Evolutionary conservation across 2,113 vertebrate genomes (phyloP), one percentile per base, ranked within the genome.

Genomic region (Meleagris gallopavo): DNA sequence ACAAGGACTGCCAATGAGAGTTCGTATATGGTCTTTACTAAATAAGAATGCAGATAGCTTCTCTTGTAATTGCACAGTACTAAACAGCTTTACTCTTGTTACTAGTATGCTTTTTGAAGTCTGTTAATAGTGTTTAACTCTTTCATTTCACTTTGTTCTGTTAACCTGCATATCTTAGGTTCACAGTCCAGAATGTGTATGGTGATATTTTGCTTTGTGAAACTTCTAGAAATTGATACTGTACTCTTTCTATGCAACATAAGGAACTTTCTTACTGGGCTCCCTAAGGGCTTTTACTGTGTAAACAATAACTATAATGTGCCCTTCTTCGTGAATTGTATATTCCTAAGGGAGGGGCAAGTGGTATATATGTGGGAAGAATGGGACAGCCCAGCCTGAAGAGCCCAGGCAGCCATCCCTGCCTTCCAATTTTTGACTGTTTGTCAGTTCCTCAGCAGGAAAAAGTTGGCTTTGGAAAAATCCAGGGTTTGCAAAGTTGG

Each of bases 361-460:
- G 62, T 34, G 10, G 4, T 74, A 2, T 38, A 3, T 40, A 30
- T 0, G 1, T 55, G 16, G 34, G 36, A 75, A 75, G 24, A 38
- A 72, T 15, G 36, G 22, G 22, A 2, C 25, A 29, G 25, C 27
- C 61, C 25, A 8, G 32, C 30, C 22, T n/a, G 45, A 24, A 15
- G 14, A 54, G 52, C 14, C 27, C 27, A 54, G 52, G 52, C 27
- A 54, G 52, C 27, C 27, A 20, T 40, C 36, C 19, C 15, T 13
- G 20, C 13, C 8, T 29, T 72, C 13, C 65, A 10, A 16, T 72
- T 40, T 36, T 27, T 36, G 34, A 72, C 19, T 29, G 50, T 27
- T 25, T 15, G 10, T 32, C 29, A 9, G n/a, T 45, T 66, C 4
- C 12, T 3, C 13, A 46, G 0, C 2, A 54, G 9, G 2, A 30